Base-by-base conservation (phyloP, 2,888 invertebrate genomes). In the Leptinotarsa peninsularis region DNA sequence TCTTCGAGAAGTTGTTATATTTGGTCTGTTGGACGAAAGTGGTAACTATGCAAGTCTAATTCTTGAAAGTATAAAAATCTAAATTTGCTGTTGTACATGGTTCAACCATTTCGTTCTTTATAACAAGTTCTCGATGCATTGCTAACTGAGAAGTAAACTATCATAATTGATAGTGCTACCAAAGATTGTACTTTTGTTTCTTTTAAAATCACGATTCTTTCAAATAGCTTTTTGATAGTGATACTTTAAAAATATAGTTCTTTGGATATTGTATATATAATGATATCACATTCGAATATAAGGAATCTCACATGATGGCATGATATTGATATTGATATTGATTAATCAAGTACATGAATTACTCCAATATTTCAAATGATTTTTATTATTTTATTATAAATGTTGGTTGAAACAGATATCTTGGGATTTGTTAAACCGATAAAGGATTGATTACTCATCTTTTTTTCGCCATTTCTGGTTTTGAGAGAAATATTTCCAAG, bases 191-290 rank as follows among this genome's bases (percentile, higher is more conserved):
- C n/a, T 52, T 10, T 10, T 43, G 43, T 43, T 10, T 43, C 43
- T 10, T 43, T 43, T 13, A 0, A 43, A 43, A 43, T 43, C 43
- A 43, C 43, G 4, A n/a, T 7, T 52, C 50, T 52, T n/a, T 52
- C 17, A 52, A 52, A 17, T 52, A 52, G n/a, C n/a, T 52, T 43
- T 43, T 43, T 43, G 43, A 43, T 43, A 43, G 43, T 43, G 43
- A 43, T 43, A 43, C 43, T 43, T 43, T 10, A 43, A 10, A 43
- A 43, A 43, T 43, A 43, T 43, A 43, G 43, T 43, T 3, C 54
- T 54, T 54, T 58, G 17, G 21, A 10, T 58, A 23, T 58, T 58
- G 58, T 58, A 23, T 15, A 58, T 58, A 58, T 58, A 58, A 58
- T 21, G 21, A 58, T 58, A 58, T 17, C 13, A 23, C 23, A 58